A percentile compares a stretch with the other conserved stretches of the same genome.
Evolutionary conservation across 2,797 vertebrate species (phyloP).

Genomic region (Zenarchopterus dispar): DNA sequence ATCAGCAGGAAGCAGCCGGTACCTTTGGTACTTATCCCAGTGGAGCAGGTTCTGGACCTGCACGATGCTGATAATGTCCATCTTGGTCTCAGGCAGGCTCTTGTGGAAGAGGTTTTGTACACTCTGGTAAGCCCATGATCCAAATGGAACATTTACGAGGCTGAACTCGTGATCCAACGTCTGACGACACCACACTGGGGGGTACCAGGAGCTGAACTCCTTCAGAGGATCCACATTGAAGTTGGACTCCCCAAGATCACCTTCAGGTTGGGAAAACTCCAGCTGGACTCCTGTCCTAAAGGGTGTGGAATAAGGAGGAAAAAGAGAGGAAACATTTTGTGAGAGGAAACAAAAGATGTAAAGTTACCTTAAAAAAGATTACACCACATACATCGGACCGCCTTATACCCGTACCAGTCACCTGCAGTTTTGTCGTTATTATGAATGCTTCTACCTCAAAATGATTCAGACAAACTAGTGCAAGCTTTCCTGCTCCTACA

Average conservation of each 20-base stretch:
- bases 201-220: conserved; percentile 70
- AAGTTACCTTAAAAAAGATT: too few relatives aligned
- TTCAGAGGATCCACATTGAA: conserved; percentile 67
- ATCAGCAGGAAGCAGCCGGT: too few relatives aligned
- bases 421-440: too few relatives aligned
- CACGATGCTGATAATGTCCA: conserved; percentile 63
- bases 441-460: too few relatives aligned
- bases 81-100: conserved; percentile 47
- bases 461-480: too few relatives aligned
- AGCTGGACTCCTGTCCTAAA: conserved; percentile 51
- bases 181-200: conserved; percentile 60
- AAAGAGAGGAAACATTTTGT: too few relatives aligned
- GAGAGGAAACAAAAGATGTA: too few relatives aligned
- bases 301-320: too few relatives aligned
- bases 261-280: background rate
- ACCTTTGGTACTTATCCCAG: conserved; percentile 79
- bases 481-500: too few relatives aligned
- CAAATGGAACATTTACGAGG: conserved; percentile 52
- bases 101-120: conserved; percentile 49
- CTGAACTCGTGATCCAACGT: conserved; percentile 37
- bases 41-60: conserved; percentile 75
- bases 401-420: too few relatives aligned
- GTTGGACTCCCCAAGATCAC: conserved; percentile 6
- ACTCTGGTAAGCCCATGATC: conserved; percentile 25
- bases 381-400: too few relatives aligned